Evolutionary conservation across 2,797 vertebrate genomes (phyloP).

Genomic region (Carcharodon carcharias): DNA sequence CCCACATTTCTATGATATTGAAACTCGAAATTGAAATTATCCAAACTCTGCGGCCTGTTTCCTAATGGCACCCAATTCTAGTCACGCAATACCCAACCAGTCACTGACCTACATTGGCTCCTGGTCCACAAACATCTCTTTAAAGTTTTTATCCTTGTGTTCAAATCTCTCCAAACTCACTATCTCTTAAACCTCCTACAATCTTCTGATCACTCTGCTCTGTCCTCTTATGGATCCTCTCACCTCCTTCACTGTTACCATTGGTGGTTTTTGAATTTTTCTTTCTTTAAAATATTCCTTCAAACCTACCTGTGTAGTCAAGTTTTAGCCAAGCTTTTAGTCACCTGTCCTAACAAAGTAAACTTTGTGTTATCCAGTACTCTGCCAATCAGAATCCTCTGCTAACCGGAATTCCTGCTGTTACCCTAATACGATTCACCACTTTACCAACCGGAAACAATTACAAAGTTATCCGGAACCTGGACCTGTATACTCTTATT

Average conservation of each 20-base stretch:
- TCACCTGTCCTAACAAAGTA: not conserved
- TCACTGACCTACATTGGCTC: not conserved
- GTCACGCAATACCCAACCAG: not conserved
- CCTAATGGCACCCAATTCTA: not conserved
- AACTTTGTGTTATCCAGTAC: too few relatives aligned
- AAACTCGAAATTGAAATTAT: not conserved
- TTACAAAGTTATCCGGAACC: too few relatives aligned
- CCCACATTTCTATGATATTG: slow-evolving; percentile 8
- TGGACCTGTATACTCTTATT: too few relatives aligned
- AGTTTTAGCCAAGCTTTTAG: not conserved
- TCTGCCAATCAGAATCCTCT: too few relatives aligned
- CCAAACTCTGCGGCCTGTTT: not conserved
- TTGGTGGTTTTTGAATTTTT: not conserved
- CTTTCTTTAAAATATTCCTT: not conserved
- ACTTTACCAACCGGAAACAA: too few relatives aligned
- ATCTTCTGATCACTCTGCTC: not conserved
- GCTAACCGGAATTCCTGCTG: too few relatives aligned
- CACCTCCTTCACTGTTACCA: not conserved
- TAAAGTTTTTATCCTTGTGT: not conserved
- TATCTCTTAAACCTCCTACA: not conserved
- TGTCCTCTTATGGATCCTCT: not conserved
- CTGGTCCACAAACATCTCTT: not conserved
- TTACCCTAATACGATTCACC: too few relatives aligned
- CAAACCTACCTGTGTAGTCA: not conserved
- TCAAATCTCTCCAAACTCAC: not conserved